Evolutionary conservation across 64 coral and sea anemone genomes (phyloP), one percentile per base, ranked within the genome.

Genomic region (Stichodactyla mertensii): DNA sequence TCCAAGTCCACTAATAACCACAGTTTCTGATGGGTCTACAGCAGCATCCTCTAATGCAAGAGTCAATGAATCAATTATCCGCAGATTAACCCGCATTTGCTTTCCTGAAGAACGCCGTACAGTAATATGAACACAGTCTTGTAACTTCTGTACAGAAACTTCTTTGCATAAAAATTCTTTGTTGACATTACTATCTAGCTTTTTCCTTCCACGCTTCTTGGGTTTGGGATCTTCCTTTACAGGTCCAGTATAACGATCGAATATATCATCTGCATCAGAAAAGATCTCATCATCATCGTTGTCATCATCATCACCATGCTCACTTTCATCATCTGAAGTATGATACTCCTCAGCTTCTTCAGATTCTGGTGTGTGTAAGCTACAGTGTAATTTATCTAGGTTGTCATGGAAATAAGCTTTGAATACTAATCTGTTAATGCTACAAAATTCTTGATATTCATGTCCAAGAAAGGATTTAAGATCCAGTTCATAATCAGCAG

Each of bases 11-110:
- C 93, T 91, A 12, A 99, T 92, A 51, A 99, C 86, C 19, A 99
- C 90, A 92, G 94, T 87, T 10, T 89, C 66, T 15, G 88, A 92
- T 18, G 90, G 71, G 78, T 94, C 93, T 11, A 79, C 84, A 7
- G 97, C 91, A 53, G 93, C 97, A 90, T 99, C 97, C 64, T 99
- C 97, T 85, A 99, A 52, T 5, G 91, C 97, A 90, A 94, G 88
- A 67, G 91, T 99, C n/a, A 99, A 79, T 36, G 93, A 92, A 71
- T 92, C 90, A 56, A 99, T 78, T 82, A 99, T 99, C 84, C 93
- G 91, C 51, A 92, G 86, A 89, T 94, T 95, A 27, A 87, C 93
- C 80, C 85, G 87, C 54, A 82, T 87, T 70, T 87, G 86, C 62
- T 99, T 99, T 51, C 97, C 91, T 10, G 97, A 88, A 16, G 90